phyloP scores from a whole-genome alignment of 2,113 vertebrate genomes.

The Calyptommatus sinebrachiatus region DNA sequence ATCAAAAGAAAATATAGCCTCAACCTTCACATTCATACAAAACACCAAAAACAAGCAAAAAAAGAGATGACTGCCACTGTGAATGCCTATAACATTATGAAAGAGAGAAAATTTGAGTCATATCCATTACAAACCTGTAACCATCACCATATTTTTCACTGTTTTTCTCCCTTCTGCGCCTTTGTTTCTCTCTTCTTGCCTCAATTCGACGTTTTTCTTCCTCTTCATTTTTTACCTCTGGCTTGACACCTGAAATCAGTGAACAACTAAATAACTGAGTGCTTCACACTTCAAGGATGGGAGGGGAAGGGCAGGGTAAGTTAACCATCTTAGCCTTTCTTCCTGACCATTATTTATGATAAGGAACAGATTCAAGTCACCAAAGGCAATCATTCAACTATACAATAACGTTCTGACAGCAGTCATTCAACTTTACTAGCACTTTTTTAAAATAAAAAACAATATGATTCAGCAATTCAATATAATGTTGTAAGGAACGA shows the following conservation, averaged over 20 bases:
- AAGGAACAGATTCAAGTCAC: not conserved
- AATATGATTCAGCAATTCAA: constrained; percentile 16
- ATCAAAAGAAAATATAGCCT: not conserved
- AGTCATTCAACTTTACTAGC: not conserved
- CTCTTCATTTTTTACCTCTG: constrained; percentile 75
- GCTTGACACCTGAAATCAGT: constrained; percentile 66
- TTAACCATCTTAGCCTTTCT: not conserved
- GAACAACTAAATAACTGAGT: not conserved
- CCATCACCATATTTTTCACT: constrained; percentile 85
- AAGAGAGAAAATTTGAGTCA: constrained; percentile 6
- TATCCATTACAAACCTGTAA: constrained; percentile 76
- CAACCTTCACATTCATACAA: not conserved
- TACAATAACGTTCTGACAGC: rapidly evolving
- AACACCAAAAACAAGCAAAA: constrained; percentile 5
- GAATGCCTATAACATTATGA: not conserved
- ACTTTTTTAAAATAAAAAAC: not conserved
- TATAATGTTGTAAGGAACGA: not conserved
- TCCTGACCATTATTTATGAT: constrained; percentile 21
- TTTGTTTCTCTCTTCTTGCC: constrained; percentile 80
- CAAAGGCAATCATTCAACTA: not conserved
- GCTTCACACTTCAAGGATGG: not conserved
- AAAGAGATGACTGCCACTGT: not conserved
- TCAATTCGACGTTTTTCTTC: constrained; percentile 81
- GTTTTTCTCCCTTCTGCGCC: constrained; percentile 84
- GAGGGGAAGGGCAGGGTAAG: constrained; percentile 1